Evolutionary conservation across 1,140 invertebrate species (phyloP).

Genomic region (Lucilia sericata): DNA sequence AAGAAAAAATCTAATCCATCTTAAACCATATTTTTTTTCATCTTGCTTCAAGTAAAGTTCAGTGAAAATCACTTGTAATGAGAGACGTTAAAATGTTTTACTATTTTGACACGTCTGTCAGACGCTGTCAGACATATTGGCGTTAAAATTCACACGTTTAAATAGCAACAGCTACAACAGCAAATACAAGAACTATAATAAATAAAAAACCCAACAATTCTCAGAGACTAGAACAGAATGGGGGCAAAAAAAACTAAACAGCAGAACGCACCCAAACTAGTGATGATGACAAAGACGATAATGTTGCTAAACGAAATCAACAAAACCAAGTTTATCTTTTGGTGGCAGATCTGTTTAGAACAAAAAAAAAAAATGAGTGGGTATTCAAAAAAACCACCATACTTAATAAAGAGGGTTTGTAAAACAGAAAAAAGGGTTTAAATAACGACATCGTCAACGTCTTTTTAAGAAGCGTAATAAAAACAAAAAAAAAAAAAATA

Average conservation of each 20-base stretch:
- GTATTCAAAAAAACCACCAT: neutral
- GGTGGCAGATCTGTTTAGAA: too few species aligned
- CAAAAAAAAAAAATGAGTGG: neutral
- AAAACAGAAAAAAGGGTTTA: conserved; percentile 33
- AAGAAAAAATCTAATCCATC: neutral
- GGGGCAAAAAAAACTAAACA: neutral
- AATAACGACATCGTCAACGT: neutral
- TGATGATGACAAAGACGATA: neutral
- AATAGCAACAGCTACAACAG: conserved; percentile 3
- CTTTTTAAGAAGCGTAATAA: neutral
- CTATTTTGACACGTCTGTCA: conserved; percentile 43
- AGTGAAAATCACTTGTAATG: conserved; percentile 8
- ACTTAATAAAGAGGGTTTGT: neutral
- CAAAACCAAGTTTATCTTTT: too few species aligned
- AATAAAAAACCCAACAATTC: neutral
- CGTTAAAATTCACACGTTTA: conserved; percentile 44
- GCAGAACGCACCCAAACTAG: neutral
- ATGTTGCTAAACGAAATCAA: neutral
- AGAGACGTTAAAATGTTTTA: conserved; percentile 34
- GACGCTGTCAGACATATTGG: conserved; percentile 43
- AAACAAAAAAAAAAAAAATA: neutral
- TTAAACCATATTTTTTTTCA: neutral
- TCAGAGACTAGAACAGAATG: neutral
- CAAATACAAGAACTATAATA: neutral
- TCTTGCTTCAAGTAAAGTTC: neutral